Evolutionary conservation across 2,797 vertebrate species (phyloP).

Genomic region (Emys orbicularis): DNA sequence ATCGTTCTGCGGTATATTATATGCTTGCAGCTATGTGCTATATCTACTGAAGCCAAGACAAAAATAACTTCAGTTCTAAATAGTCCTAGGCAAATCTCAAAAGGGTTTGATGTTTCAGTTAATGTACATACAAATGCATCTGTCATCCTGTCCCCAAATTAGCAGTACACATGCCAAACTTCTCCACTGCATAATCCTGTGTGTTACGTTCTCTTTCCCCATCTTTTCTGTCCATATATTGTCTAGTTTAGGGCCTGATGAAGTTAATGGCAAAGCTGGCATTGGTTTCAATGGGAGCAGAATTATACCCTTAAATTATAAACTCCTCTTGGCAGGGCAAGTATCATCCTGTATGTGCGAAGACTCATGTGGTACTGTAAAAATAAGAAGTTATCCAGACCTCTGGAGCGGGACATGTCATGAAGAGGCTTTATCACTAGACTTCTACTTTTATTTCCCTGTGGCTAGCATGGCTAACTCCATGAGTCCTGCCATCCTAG

Average conservation of each 20-base stretch:
- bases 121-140: neutral
- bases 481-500: neutral
- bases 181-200: neutral
- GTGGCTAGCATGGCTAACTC: neutral
- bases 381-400: neutral
- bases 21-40: slow-evolving; percentile 1
- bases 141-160: neutral
- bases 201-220: neutral
- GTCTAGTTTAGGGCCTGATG: neutral
- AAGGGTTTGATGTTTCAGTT: slow-evolving; percentile 11
- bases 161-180: neutral
- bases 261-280: slow-evolving; percentile 28
- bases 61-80: slow-evolving; percentile 8
- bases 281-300: slow-evolving; percentile 7
- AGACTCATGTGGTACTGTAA: neutral
- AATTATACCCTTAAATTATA: neutral
- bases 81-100: slow-evolving; percentile 10
- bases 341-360: neutral
- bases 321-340: neutral
- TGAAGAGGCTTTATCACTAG: neutral
- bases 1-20: accelerated
- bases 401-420: neutral
- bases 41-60: neutral
- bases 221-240: neutral
- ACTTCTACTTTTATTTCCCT: slow-evolving; percentile 1